Evolutionary conservation across 2,797 vertebrate species (phyloP), one percentile per base, ranked within the genome.

Genomic region (Phoeniculus purpureus): DNA sequence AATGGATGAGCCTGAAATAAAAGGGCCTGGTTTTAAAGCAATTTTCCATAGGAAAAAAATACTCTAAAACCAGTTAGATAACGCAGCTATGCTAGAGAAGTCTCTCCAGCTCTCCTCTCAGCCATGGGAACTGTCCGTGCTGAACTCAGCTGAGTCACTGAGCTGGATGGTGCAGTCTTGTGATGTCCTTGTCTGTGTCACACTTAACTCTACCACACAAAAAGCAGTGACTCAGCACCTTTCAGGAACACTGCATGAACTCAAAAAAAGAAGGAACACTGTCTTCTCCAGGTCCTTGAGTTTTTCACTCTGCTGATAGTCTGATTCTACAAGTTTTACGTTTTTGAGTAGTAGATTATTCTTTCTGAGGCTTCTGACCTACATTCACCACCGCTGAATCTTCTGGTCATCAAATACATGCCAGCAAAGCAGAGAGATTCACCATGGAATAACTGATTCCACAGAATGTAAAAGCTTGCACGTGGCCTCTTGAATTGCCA

Each of bases 1-100:
- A 94, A 58, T 73, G 67, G 82, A 92, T 92, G 48, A 34, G 82
- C n/a, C 40, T 64, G 31, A 89, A 85, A 25, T 81, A 89, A 93
- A 74, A 18, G 62, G 11, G 15, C 47, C 52, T 85, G 32, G 22
- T 62, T 89, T 62, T 20, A 94, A 87, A 89, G 73, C 55, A 70
- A 64, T 83, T 85, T 84, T 80, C 31, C 40, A 60, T 9, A 20
- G 26, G 56, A 62, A 60, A 66, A 84, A 74, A 3, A 50, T 13
- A 2, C 6, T 43, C 37, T 29, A 59, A 90, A 68, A 85, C 67
- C 48, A 8, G 25, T 58, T 64, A 85, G 40, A 64, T 64, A 75
- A 81, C 31, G 15, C 18, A 82, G 7, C 25, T 43, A 56, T 65
- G 43, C 3, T 29, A 19, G 5, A 68, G 31, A 64, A 77, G 85